Base-by-base conservation (phyloP, 2,888 invertebrate genomes). In the Hyposoter dolosus region DNA sequence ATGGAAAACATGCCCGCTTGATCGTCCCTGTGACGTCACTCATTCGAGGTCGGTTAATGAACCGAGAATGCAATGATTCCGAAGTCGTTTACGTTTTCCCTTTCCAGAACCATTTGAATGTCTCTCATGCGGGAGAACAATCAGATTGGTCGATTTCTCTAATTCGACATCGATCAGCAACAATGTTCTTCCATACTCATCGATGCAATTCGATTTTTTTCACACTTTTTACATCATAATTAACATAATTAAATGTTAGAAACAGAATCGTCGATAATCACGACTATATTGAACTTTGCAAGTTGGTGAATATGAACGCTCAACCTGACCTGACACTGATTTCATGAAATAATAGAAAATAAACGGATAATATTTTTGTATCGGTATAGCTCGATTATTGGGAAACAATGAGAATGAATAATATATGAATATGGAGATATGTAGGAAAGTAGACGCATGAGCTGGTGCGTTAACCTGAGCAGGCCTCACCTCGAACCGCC, bases 1-100 rank as follows among this genome's bases (percentile, higher is more conserved):
- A 90, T 90, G 88, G 89, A 89, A 69, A 90, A 90, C 91, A 90
- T 90, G 90, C 89, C 90, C 87, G 90, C 53, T 53, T 75, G 72
- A 72, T 80, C 56, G 68, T 68, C 56, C 69, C 63, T 89, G 91
- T 92, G 92, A 92, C 91, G 92, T 91, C 91, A 92, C 89, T 90
- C 89, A 90, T 89, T 89, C 92, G 93, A 94, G 93, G 93, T 92
- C 93, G 92, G 90, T 88, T 92, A 91, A 92, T 91, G 91, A 91
- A 91, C 92, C 89, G 88, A 83, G 88, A 88, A 88, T 88, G 53
- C 71, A 66, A 19, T 28, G 78, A 77, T 83, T 85, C 65, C 63
- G 35, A 80, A 86, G 79, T 82, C 66, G 82, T 84, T 78, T 87
- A 45, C 50, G 32, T 74, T 77, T 71, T 82, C 12, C 65, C 28